Evolutionary conservation across 53 echinoderm and acorn worm genomes (phyloP).

Genomic region (Actinopyga echinites): DNA sequence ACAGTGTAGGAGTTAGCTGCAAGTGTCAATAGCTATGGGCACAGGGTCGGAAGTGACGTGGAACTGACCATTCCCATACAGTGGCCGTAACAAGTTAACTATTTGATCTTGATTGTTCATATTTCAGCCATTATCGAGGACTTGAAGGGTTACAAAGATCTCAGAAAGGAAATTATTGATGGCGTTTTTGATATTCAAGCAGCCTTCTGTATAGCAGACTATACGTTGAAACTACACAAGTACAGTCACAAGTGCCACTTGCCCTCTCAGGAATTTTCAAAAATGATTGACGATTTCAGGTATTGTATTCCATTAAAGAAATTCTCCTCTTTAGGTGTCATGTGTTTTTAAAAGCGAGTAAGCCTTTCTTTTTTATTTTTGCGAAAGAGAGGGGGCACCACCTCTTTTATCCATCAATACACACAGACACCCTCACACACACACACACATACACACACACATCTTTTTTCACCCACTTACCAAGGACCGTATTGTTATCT

Average conservation of each 20-base stretch:
- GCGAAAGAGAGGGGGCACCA: no score
- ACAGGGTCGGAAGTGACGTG: no score
- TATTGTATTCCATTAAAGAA: not conserved
- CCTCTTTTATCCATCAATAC: no score
- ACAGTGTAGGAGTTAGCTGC: no score
- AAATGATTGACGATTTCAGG: conserved; percentile 57
- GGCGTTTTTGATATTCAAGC: conserved; percentile 45
- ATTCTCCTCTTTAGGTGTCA: no score
- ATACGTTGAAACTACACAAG: conserved; percentile 51
- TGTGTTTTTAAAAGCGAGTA: no score
- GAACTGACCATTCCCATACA: not conserved
- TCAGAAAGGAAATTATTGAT: conserved; percentile 45
- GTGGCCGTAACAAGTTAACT: not conserved
- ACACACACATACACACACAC: no score
- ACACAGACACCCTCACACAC: no score
- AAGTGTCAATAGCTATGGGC: no score
- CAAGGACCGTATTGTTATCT: no score
- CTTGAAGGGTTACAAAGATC: conserved; percentile 46
- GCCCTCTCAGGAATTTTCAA: conserved; percentile 37
- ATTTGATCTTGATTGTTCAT: not conserved
- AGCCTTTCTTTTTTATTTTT: no score
- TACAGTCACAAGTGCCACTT: conserved; percentile 35
- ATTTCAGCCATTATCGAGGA: conserved; percentile 78
- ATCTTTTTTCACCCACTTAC: no score
- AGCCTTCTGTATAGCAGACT: conserved; percentile 29